phyloP scores from a whole-genome alignment of 1,140 invertebrate genomes.

The Caenorhabditis tropicalis region DNA sequence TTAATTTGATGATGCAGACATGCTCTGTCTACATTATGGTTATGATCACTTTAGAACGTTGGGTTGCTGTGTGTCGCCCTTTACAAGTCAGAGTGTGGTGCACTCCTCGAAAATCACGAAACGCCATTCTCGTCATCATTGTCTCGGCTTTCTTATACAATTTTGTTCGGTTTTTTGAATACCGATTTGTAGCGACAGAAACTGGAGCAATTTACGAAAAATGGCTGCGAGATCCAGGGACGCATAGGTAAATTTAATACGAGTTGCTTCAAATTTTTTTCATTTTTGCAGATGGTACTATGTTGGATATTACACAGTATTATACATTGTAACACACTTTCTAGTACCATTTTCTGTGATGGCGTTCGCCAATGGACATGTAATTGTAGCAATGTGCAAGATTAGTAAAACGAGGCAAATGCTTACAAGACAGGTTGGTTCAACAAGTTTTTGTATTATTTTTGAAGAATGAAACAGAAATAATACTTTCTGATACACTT shows the following conservation, averaged over 20 bases:
- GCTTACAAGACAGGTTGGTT: conserved; percentile 61
- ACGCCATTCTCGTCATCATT: conserved; percentile 62
- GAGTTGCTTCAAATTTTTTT: background rate
- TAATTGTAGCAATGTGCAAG: conserved; percentile 62
- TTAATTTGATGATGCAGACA: conserved; percentile 69
- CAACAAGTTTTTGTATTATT: background rate
- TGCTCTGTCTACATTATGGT: conserved; percentile 65
- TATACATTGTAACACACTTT: conserved; percentile 68
- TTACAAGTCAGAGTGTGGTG: conserved; percentile 66
- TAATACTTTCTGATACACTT: too few species aligned
- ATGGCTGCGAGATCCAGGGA: conserved; percentile 59
- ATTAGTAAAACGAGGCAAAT: conserved; percentile 58
- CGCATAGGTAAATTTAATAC: conserved; percentile 1
- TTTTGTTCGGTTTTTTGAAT: conserved; percentile 67
- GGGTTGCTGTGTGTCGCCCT: conserved; percentile 64
- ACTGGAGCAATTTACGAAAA: conserved; percentile 59
- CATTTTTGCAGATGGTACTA: conserved; percentile 45
- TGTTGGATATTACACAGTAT: conserved; percentile 65
- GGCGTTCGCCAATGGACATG: conserved; percentile 65
- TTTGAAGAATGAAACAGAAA: background rate
- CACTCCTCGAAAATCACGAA: conserved; percentile 63
- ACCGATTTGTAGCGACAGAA: conserved; percentile 52
- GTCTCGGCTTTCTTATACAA: conserved; percentile 65
- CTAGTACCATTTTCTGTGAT: conserved; percentile 66
- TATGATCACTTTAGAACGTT: conserved; percentile 65